Evolutionary conservation across 2,797 vertebrate species (phyloP).

Genomic region (Tokudaia muenninki): DNA sequence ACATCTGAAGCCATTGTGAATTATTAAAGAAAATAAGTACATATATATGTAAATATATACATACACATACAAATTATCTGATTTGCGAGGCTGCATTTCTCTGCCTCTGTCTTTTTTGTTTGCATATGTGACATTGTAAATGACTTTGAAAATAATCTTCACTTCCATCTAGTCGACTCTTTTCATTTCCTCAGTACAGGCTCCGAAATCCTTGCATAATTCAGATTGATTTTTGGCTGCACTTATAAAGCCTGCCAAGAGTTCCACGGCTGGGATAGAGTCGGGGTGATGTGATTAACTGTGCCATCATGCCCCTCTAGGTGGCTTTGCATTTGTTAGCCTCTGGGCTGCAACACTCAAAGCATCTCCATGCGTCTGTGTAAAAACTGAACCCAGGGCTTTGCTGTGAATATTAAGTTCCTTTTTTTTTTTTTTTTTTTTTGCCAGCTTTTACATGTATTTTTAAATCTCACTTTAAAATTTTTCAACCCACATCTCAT

Average conservation of each 20-base stretch:
- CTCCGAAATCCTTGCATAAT: conserved; percentile 60
- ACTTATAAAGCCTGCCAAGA: conserved; percentile 44
- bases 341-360: background rate
- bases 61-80: conserved; percentile 19
- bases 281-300: background rate
- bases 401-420: background rate
- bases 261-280: background rate
- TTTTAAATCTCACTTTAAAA: conserved; percentile 45
- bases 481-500: background rate
- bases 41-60: background rate
- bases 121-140: conserved; percentile 58
- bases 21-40: conserved; percentile 30
- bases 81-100: conserved; percentile 50
- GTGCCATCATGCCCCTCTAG: background rate
- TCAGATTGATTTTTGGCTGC: conserved; percentile 37
- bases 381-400: conserved; percentile 23
- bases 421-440: background rate
- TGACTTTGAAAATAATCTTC: conserved; percentile 69
- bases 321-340: conserved; percentile 30
- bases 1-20: background rate
- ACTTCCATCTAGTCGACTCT: conserved; percentile 50
- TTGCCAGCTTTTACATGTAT: background rate
- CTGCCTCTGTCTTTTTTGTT: conserved; percentile 45
- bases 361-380: background rate
- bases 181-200: conserved; percentile 50